A percentile compares a stretch with the other conserved stretches of the same genome.
These are phyloP conservation scores for Acronicta psi DNA, from an alignment of 2,888 invertebrate species.

Conservation along the genomic window DNA sequence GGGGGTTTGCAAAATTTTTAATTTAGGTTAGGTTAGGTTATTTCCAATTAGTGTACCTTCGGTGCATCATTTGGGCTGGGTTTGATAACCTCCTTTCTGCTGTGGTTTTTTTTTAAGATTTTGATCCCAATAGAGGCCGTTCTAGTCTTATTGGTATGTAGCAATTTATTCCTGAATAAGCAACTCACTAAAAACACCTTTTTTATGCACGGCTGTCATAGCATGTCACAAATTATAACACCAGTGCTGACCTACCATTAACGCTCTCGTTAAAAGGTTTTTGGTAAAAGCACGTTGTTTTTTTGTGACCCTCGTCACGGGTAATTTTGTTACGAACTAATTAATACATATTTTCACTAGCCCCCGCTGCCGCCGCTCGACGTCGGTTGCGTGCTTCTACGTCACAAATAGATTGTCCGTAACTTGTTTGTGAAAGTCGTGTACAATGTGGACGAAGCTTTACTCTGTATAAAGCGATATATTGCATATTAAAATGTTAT, in stretches of 20 bases:
- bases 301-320: constrained; percentile 79
- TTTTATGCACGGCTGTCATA: constrained; percentile 53
- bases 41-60: too few relatives aligned
- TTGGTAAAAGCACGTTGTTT: constrained; percentile 71
- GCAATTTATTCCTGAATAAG: too few relatives aligned
- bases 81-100: too few relatives aligned
- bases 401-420: constrained; percentile 11
- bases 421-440: constrained; percentile 7
- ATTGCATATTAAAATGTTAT: background rate
- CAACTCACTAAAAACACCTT: constrained; percentile 5
- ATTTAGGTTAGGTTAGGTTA: too few relatives aligned
- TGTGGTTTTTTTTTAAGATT: too few relatives aligned
- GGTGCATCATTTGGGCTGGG: too few relatives aligned
- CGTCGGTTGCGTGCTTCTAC: constrained; percentile 10
- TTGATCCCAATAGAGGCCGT: too few relatives aligned
- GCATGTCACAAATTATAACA: constrained; percentile 65
- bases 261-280: constrained; percentile 76
- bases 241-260: constrained; percentile 69
- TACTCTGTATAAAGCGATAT: background rate
- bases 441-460: background rate
- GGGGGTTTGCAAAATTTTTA: too few relatives aligned
- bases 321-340: constrained; percentile 79
- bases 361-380: too few relatives aligned
- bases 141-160: too few relatives aligned
- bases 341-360: constrained; percentile 69